These are phyloP conservation scores for Spicauda simplicius DNA, from an alignment of 2,888 invertebrate species.

Conservation along the genomic window DNA sequence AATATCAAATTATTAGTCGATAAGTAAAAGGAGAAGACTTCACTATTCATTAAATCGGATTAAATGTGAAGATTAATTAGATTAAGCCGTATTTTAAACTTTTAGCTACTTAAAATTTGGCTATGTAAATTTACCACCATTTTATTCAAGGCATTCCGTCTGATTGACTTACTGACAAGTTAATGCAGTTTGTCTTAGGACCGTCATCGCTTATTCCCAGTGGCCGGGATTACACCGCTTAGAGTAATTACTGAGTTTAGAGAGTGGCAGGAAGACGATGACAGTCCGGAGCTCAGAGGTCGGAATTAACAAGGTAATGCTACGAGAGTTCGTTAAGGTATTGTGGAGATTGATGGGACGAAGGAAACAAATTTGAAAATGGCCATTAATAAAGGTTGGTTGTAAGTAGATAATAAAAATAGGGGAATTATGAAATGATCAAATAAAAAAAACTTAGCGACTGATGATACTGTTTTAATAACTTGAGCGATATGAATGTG, in stretches of 20 bases:
- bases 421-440: no score
- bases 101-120: background rate
- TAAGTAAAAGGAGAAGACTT: no score
- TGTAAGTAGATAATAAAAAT: no score
- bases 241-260: slow-evolving; percentile 14
- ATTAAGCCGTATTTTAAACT: background rate
- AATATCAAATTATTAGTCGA: no score
- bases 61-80: no score
- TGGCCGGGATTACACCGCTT: slow-evolving; percentile 12
- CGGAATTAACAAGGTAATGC: background rate
- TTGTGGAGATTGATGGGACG: background rate
- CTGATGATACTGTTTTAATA: no score
- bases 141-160: slow-evolving; percentile 3
- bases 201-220: slow-evolving; percentile 25
- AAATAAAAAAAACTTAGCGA: no score
- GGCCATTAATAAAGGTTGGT: no score
- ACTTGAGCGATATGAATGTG: no score
- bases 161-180: slow-evolving; percentile 22
- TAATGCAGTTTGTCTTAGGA: slow-evolving; percentile 20
- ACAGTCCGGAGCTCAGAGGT: background rate
- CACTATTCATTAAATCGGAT: no score
- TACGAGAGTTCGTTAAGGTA: background rate
- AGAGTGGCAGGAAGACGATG: slow-evolving; percentile 4
- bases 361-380: no score
- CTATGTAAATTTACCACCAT: background rate